Base-by-base conservation (phyloP, 2,113 vertebrate species). In the Protobothrops mucrosquamatus region DNA sequence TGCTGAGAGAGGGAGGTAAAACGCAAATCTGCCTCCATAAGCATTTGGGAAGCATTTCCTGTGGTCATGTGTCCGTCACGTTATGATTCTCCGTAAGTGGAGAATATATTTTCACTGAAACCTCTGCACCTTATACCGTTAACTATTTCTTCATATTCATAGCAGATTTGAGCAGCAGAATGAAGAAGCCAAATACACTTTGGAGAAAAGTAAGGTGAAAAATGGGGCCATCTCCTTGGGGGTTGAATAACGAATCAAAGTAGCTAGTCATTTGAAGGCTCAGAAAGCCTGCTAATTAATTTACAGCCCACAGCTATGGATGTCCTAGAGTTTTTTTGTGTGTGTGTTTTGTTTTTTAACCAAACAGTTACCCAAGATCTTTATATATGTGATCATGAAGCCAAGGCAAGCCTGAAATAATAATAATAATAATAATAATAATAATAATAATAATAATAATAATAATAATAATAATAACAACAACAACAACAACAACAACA, bases 101-200 rank as follows among this genome's bases (percentile, higher is more conserved):
- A 12, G 10, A 52, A 90, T 86, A 18, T 61, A 48, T 85, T 29
- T 46, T 92, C 92, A 81, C 89, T 92, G 43, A 57, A 14, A 26
- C 59, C 24, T 88, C 15, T 69, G 57, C 18, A 57, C 96, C 3
- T 69, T 43, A 0, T 88, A 39, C 46, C 92, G 51, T n/a, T 90
- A 87, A 92, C 55, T 48, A 69, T 3, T 34, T 43, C 8, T 93
- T 93, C 91, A 54, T 92, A 92, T 93, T 93, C 91, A 54, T 92
- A 93, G 20, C 90, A 92, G 93, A 87, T 57, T n/a, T 96, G 57
- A 7, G 39, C 92, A 93, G 87, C 59, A 22, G 91, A 94, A 56
- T 85, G 74, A 93, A 24, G 23, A 87, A 89, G 87, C 29, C 26
- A 91, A 94, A 26, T 91, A 92, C 18, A 22, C n/a, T 93, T 91